Percentiles rank a stretch among this genome's conserved stretches.
These are phyloP conservation scores for Drosophila buzzatii DNA, from an alignment of 2,888 invertebrate species.

Conservation along the genomic window DNA sequence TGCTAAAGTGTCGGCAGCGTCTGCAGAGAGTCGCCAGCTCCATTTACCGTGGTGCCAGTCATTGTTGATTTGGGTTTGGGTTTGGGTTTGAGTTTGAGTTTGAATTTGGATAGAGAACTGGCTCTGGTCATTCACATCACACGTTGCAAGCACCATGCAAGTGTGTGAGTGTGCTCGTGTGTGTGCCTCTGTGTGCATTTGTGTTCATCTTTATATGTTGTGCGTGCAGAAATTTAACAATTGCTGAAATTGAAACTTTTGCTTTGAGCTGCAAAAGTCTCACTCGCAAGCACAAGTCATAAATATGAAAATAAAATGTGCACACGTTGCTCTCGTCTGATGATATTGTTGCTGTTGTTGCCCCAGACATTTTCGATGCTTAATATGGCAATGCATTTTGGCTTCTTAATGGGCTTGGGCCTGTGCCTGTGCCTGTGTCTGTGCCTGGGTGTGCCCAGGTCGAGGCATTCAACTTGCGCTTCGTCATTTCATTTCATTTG, in stretches of 20 bases:
- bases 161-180: conserved; percentile 12
- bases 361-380: conserved; percentile 41
- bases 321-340: conserved; percentile 52
- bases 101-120: conserved; percentile 36
- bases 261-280: conserved; percentile 42
- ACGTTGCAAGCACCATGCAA: conserved; percentile 46
- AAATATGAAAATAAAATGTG: conserved; percentile 68
- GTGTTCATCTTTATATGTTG: conserved; percentile 67
- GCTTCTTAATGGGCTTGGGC: conserved; percentile 39
- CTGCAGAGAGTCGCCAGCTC: conserved; percentile 26
- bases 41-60: conserved; percentile 28
- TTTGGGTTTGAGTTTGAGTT: conserved; percentile 36
- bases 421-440: conserved; percentile 20
- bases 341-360: conserved; percentile 16
- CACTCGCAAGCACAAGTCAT: conserved; percentile 53
- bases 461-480: conserved; percentile 39
- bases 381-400: conserved; percentile 71
- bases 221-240: conserved; percentile 77
- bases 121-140: conserved; percentile 71
- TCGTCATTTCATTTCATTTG: conserved; percentile 17
- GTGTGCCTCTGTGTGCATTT: conserved; percentile 40
- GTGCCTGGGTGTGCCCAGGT: conserved; percentile 31
- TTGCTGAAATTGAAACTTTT: conserved; percentile 77
- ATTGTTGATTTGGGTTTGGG: conserved; percentile 44
- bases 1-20: conserved; percentile 33